Evolutionary conservation across 2,888 invertebrate species (phyloP).

Genomic region (Mycalesis mineus): DNA sequence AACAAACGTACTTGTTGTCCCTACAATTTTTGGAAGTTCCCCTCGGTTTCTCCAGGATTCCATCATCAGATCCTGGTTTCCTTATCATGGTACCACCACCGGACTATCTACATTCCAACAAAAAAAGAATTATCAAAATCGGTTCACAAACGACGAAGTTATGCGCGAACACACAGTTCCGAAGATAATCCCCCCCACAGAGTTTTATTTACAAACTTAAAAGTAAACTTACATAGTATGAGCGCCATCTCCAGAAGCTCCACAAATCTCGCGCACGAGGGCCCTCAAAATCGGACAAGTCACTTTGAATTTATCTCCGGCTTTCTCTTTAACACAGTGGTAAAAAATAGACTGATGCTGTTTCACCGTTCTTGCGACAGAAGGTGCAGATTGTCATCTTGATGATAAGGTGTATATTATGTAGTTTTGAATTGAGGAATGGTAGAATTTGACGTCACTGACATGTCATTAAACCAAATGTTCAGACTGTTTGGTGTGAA

Average conservation of each 20-base stretch:
- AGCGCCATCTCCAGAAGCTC: conserved; percentile 59
- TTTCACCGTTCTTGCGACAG: conserved; percentile 68
- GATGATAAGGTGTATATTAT: conserved; percentile 20
- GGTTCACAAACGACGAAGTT: too few relatives aligned
- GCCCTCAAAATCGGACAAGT: conserved; percentile 63
- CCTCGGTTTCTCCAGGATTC: too few relatives aligned
- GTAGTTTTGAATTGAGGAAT: conserved; percentile 6
- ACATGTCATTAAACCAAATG: not conserved
- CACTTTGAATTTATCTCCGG: conserved; percentile 50
- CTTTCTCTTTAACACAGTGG: conserved; percentile 53
- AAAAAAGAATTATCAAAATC: too few relatives aligned
- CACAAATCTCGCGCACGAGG: conserved; percentile 57
- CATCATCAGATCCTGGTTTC: too few relatives aligned
- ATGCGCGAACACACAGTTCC: too few relatives aligned
- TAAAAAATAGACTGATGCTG: conserved; percentile 58
- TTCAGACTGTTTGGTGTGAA: not conserved
- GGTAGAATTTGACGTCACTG: not conserved
- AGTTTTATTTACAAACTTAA: too few relatives aligned
- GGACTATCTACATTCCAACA: too few relatives aligned
- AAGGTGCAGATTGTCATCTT: conserved; percentile 64
- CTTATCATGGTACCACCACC: too few relatives aligned
- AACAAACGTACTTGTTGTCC: too few relatives aligned
- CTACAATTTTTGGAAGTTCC: too few relatives aligned
- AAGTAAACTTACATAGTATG: conserved; percentile 65
- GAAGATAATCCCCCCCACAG: too few relatives aligned